phyloP scores from a whole-genome alignment of 2,797 vertebrate genomes.

The Pagetopsis macropterus region DNA sequence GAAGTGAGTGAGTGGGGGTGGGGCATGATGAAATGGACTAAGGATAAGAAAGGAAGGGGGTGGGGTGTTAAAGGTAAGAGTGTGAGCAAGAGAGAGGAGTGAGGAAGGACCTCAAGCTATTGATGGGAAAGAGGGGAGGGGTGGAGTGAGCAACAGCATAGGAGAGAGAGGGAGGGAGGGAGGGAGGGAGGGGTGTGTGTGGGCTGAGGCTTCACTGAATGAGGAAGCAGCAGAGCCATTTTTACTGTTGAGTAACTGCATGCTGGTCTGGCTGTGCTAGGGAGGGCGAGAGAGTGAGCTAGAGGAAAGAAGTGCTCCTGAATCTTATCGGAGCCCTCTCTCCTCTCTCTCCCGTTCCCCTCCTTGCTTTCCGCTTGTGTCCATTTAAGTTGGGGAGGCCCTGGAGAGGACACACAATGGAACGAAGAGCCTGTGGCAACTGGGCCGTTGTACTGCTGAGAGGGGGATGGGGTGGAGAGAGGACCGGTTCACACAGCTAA shows the following conservation, averaged over 20 bases:
- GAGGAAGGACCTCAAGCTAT: conserved; percentile 76
- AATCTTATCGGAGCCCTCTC: conserved; percentile 54
- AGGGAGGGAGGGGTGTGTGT: conserved; percentile 74
- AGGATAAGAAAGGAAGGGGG: conserved; percentile 75
- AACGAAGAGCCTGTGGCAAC: conserved; percentile 84
- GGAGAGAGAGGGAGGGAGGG: conserved; percentile 65
- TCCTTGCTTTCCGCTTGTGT: conserved; percentile 57
- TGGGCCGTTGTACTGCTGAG: conserved; percentile 85
- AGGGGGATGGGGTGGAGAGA: conserved; percentile 86
- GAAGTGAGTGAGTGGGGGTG: conserved; percentile 70
- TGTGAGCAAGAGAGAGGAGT: conserved; percentile 48
- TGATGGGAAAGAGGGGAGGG: conserved; percentile 78
- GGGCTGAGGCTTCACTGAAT: conserved; percentile 83
- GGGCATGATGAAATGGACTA: conserved; percentile 72
- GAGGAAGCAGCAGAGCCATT: conserved; percentile 88
- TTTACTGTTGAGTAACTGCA: conserved; percentile 87
- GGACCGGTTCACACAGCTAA: conserved; percentile 86
- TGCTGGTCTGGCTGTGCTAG: conserved; percentile 69
- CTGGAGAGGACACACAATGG: conserved; percentile 83
- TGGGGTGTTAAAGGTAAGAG: conserved; percentile 73
- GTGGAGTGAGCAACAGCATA: conserved; percentile 67
- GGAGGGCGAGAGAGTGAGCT: conserved; percentile 66
- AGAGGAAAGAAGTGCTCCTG: conserved; percentile 68
- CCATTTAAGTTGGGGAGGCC: conserved; percentile 74
- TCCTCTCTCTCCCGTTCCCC: conserved; percentile 49